These are phyloP conservation scores for Podarcis siculus DNA, from an alignment of 2,797 vertebrate species.

Conservation along the genomic window DNA sequence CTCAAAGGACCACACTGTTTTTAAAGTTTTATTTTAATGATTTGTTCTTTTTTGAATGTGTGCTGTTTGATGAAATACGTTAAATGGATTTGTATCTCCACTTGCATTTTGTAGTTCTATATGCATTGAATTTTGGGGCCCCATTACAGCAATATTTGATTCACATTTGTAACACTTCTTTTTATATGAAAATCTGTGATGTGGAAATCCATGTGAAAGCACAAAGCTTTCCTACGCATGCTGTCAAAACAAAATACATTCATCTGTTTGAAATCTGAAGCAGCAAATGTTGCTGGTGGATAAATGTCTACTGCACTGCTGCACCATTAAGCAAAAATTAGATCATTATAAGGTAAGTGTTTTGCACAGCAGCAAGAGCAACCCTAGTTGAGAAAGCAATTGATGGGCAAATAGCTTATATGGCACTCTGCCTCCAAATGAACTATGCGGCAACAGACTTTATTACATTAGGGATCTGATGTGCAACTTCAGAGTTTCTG, in stretches of 20 bases:
- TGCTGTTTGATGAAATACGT: no score
- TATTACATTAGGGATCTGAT: constrained; percentile 8
- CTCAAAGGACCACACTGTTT: not conserved
- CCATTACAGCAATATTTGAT: not conserved
- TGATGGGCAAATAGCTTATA: constrained; percentile 6
- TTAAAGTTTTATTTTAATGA: not conserved
- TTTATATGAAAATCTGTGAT: not conserved
- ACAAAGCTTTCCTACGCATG: not conserved
- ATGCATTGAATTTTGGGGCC: no score
- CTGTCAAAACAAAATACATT: not conserved
- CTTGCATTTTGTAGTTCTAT: no score
- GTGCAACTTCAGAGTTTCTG: not conserved
- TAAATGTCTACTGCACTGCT: not conserved
- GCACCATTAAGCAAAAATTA: not conserved
- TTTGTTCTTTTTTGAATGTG: not conserved
- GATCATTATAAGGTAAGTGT: constrained; percentile 15
- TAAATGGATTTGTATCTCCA: no score
- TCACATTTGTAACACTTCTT: not conserved
- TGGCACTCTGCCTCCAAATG: constrained; percentile 13
- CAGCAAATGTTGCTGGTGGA: not conserved
- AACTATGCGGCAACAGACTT: not conserved
- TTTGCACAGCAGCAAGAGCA: not conserved
- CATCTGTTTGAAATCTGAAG: not conserved
- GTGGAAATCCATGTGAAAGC: not conserved
- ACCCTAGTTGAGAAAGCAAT: constrained; percentile 19